Conservation (phyloP, 1,140 invertebrate species). For the Temnothorax curvispinosus region DNA sequence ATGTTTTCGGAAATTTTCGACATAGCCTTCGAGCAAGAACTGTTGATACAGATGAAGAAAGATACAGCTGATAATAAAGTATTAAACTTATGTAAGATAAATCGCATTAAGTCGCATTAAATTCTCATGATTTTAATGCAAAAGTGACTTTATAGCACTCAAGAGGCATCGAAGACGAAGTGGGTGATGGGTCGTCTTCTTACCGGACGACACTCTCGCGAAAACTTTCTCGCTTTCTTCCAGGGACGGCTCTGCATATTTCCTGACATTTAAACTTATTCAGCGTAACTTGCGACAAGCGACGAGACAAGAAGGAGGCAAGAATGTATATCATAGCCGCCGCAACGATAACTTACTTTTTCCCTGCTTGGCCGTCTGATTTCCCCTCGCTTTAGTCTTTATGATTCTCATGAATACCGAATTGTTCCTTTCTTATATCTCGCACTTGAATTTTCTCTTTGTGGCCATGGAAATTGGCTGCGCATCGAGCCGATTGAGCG, state of each 20-base stretch:
- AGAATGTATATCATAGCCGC: slow-evolving; percentile 4
- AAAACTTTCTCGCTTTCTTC: slow-evolving; percentile 58
- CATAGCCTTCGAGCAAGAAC: no score
- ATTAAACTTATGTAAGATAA: neutral
- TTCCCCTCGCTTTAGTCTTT: slow-evolving; percentile 16
- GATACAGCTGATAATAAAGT: neutral
- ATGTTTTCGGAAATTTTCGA: neutral
- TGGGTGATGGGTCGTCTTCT: slow-evolving; percentile 10
- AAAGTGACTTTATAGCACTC: slow-evolving; percentile 20
- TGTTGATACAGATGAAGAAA: neutral
- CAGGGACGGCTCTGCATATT: slow-evolving; percentile 41
- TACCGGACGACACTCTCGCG: slow-evolving; percentile 1
- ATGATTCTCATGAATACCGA: slow-evolving; percentile 50
- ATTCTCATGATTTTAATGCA: slow-evolving; percentile 36
- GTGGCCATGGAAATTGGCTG: neutral
- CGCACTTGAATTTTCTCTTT: slow-evolving; percentile 50
- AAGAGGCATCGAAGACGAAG: neutral
- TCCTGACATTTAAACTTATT: slow-evolving; percentile 61
- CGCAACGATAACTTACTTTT: slow-evolving; percentile 54
- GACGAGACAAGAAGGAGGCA: slow-evolving; percentile 13
- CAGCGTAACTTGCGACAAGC: neutral
- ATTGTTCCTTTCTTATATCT: slow-evolving; percentile 31
- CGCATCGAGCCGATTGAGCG: slow-evolving; percentile 16
- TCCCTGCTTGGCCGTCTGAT: slow-evolving; percentile 23
- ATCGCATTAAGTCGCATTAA: neutral